Conservation (phyloP, 2,888 invertebrate species). For the Hydriomena furcata region DNA sequence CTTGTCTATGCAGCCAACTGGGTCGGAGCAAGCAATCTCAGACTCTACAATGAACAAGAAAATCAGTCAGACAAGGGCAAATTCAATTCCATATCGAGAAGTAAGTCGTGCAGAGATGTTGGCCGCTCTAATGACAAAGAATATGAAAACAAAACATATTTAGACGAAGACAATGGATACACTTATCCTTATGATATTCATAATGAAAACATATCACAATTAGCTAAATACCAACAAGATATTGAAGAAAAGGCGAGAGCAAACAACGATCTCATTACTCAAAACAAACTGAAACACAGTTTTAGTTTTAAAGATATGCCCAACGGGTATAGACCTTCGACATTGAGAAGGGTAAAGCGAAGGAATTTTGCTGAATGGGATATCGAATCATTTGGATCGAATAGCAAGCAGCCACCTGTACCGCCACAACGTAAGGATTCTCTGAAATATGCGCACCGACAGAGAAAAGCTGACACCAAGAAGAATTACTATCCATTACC, state of each 20-base stretch:
- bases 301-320: slow-evolving; percentile 84
- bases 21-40: slow-evolving; percentile 87
- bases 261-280: slow-evolving; percentile 79
- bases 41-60: slow-evolving; percentile 66
- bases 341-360: slow-evolving; percentile 80
- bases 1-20: slow-evolving; percentile 93
- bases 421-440: slow-evolving; percentile 79
- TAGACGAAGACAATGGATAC: slow-evolving; percentile 61
- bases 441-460: slow-evolving; percentile 78
- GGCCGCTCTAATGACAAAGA: slow-evolving; percentile 62
- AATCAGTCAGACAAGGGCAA: slow-evolving; percentile 58
- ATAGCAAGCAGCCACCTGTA: slow-evolving; percentile 65
- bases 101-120: slow-evolving; percentile 77
- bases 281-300: slow-evolving; percentile 80
- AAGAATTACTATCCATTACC: slow-evolving; percentile 71
- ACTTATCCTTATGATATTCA: slow-evolving; percentile 60
- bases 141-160: slow-evolving; percentile 58
- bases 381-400: slow-evolving; percentile 68
- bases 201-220: slow-evolving; percentile 75
- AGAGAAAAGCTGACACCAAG: slow-evolving; percentile 74
- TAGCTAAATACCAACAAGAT: slow-evolving; percentile 86
- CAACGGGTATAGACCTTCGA: slow-evolving; percentile 85
- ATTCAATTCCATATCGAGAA: slow-evolving; percentile 78
- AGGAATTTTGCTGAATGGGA: slow-evolving; percentile 85
- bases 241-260: slow-evolving; percentile 80